Evolutionary conservation across 1,140 invertebrate species (phyloP).

Genomic region (Akabosia matsudoensis): DNA sequence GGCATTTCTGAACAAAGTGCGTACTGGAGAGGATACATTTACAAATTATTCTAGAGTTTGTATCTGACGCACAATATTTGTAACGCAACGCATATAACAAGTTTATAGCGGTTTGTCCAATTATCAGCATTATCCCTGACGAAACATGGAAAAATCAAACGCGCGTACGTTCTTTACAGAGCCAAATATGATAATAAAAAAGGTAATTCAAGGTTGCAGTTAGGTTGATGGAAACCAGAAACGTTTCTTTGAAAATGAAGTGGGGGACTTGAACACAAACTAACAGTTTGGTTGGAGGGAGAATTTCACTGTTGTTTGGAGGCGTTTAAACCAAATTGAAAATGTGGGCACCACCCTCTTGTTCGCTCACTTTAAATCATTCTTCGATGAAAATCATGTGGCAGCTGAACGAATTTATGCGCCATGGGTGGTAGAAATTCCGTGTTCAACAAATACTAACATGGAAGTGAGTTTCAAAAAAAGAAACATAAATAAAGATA

Average conservation of each 20-base stretch:
- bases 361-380: conserved; percentile 16
- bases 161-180: too few relatives aligned
- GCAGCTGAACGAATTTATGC: conserved; percentile 23
- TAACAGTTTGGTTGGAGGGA: not conserved
- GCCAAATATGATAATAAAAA: too few relatives aligned
- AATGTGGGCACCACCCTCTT: conserved; percentile 17
- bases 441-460: not conserved
- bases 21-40: too few relatives aligned
- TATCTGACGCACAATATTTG: too few relatives aligned
- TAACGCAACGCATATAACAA: too few relatives aligned
- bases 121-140: too few relatives aligned
- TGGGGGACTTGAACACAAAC: not conserved
- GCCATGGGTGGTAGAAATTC: not conserved
- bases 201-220: too few relatives aligned
- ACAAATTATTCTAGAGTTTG: too few relatives aligned
- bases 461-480: not conserved
- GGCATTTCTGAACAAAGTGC: too few relatives aligned
- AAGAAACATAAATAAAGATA: too few relatives aligned
- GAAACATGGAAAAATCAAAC: too few relatives aligned
- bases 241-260: not conserved
- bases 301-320: not conserved
- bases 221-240: not conserved
- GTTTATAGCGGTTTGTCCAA: too few relatives aligned
- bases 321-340: conserved; percentile 21
- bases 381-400: conserved; percentile 23